phyloP scores from a whole-genome alignment of 2,888 invertebrate species.

The Himalopsyche anomala region DNA sequence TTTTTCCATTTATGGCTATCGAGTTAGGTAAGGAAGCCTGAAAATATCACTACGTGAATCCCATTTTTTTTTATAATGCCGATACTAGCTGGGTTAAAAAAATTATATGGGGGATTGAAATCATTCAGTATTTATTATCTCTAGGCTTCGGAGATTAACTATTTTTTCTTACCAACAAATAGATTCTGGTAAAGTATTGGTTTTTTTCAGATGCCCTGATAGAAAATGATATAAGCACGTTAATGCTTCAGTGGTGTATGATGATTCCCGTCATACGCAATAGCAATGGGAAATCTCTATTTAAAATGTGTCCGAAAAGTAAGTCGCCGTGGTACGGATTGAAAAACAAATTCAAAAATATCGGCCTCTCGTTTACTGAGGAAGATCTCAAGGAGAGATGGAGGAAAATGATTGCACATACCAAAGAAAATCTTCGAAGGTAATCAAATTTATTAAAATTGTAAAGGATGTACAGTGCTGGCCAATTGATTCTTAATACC shows the following conservation, averaged over 20 bases:
- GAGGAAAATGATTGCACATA: background rate
- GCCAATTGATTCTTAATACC: too few relatives aligned
- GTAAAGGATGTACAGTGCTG: background rate
- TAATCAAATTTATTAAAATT: background rate
- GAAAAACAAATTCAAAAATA: background rate
- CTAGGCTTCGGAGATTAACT: too few relatives aligned
- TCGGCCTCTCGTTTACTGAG: background rate
- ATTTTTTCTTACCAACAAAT: too few relatives aligned
- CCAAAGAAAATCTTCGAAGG: background rate
- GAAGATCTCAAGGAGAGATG: background rate
- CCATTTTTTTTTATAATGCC: too few relatives aligned
- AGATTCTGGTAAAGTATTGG: too few relatives aligned
- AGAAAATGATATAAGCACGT: background rate
- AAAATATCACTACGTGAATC: too few relatives aligned
- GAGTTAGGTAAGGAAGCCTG: too few relatives aligned
- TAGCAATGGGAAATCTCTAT: background rate
- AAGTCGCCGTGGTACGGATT: background rate
- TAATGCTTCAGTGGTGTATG: conserved; percentile 2
- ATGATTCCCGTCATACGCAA: background rate
- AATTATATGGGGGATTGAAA: too few relatives aligned
- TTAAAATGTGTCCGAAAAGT: background rate
- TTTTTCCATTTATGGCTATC: too few relatives aligned
- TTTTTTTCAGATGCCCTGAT: background rate
- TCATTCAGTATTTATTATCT: too few relatives aligned
- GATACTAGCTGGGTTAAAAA: too few relatives aligned